Conservation (phyloP, 2,113 vertebrate genomes). For the Todiramphus chloris region DNA sequence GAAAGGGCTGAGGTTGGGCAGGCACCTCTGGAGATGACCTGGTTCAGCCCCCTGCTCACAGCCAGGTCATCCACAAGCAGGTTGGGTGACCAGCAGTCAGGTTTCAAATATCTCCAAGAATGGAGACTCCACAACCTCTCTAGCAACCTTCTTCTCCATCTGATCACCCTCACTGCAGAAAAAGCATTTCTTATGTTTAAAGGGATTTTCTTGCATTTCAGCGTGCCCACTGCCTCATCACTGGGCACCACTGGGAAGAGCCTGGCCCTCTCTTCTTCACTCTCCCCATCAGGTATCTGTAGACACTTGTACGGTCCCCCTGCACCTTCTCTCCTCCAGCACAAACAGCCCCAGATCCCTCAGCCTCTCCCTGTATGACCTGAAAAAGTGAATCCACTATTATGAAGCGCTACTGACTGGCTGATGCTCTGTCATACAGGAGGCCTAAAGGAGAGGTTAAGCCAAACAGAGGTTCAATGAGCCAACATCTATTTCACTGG, state of each 20-base stretch:
- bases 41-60: background rate
- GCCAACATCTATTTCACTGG: background rate
- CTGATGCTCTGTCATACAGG: background rate
- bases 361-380: background rate
- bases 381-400: background rate
- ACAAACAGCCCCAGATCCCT: background rate
- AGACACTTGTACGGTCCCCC: background rate
- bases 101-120: background rate
- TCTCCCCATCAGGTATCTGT: background rate
- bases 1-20: background rate
- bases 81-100: background rate
- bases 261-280: background rate
- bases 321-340: background rate
- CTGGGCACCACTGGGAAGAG: background rate
- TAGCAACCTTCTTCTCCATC: background rate
- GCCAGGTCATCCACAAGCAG: background rate
- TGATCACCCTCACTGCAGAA: background rate
- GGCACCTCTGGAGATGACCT: background rate
- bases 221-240: accelerated
- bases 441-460: background rate
- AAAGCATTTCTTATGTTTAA: accelerated
- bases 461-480: background rate
- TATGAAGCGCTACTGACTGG: background rate
- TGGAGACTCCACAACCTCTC: background rate
- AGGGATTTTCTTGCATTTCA: background rate